Conservation (phyloP, 2,888 invertebrate genomes). For the Lycaena phlaeas region DNA sequence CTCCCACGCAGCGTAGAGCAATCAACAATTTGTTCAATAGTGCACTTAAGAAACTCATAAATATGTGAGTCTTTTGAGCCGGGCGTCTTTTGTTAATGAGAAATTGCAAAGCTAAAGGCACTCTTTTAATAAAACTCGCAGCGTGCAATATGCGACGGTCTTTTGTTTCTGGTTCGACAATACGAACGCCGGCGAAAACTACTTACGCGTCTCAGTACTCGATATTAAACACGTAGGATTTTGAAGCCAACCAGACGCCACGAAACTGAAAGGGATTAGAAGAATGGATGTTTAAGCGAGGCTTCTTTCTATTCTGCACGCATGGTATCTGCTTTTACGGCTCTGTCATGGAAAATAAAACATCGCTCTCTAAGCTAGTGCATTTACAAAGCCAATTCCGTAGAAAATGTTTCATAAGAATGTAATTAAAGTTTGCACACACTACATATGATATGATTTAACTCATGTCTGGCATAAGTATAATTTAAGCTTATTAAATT, state of each 20-base stretch:
- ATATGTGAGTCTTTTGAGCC: conserved; percentile 1
- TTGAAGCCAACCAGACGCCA: background rate
- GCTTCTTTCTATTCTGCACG: background rate
- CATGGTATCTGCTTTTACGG: too few species aligned
- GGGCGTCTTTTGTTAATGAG: background rate
- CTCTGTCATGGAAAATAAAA: too few species aligned
- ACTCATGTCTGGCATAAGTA: too few species aligned
- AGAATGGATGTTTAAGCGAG: background rate
- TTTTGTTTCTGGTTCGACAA: conserved; percentile 4
- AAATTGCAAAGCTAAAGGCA: conserved; percentile 1
- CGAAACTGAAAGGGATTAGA: background rate
- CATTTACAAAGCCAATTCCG: too few species aligned
- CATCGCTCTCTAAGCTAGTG: too few species aligned
- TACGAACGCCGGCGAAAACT: background rate
- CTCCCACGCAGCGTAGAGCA: too few species aligned
- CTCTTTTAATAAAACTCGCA: conserved; percentile 8
- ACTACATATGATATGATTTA: too few species aligned
- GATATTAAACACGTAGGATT: conserved; percentile 6
- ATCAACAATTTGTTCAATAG: too few species aligned
- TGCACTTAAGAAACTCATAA: conserved; percentile 4
- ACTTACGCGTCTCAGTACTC: background rate
- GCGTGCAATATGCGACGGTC: conserved; percentile 1
- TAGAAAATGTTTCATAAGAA: too few species aligned
- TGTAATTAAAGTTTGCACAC: too few species aligned
- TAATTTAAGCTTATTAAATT: too few species aligned